Conservation (phyloP, 2,888 invertebrate species). For the Tigriopus californicus region DNA sequence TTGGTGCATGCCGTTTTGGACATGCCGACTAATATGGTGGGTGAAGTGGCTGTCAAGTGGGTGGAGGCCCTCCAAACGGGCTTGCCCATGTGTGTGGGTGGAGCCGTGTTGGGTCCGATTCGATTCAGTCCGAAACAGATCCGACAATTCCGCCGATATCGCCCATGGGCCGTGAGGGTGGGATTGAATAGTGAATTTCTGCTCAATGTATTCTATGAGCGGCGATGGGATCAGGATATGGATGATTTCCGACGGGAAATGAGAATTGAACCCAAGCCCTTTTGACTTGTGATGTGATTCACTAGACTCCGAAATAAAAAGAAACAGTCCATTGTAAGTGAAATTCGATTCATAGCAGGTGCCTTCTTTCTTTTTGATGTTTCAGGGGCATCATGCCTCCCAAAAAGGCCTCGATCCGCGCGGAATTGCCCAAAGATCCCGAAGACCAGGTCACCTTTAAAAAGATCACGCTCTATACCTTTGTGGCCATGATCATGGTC, state of each 20-base stretch:
- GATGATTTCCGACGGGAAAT: constrained; percentile 11
- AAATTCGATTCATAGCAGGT: background rate
- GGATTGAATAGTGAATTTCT: constrained; percentile 5
- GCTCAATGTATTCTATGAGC: constrained; percentile 9
- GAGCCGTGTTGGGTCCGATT: constrained; percentile 75
- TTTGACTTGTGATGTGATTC: too few relatives aligned
- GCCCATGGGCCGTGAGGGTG: constrained; percentile 4
- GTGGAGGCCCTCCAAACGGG: constrained; percentile 86
- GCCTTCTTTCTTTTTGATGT: background rate
- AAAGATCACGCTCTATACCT: background rate
- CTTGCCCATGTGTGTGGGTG: constrained; percentile 86
- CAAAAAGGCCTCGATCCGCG: too few relatives aligned
- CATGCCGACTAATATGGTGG: constrained; percentile 85
- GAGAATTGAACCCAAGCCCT: constrained; percentile 4
- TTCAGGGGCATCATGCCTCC: too few relatives aligned
- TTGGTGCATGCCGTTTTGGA: constrained; percentile 71
- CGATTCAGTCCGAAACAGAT: constrained; percentile 36
- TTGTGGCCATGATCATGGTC: background rate
- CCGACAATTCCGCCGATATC: background rate
- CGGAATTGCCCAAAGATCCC: too few relatives aligned
- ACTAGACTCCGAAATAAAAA: too few relatives aligned
- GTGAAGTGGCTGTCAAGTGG: constrained; percentile 88
- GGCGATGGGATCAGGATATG: constrained; percentile 16
- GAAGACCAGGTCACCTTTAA: background rate
- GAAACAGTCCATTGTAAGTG: background rate